phyloP scores from a whole-genome alignment of 2,888 invertebrate genomes.

The Unio pictorum region DNA sequence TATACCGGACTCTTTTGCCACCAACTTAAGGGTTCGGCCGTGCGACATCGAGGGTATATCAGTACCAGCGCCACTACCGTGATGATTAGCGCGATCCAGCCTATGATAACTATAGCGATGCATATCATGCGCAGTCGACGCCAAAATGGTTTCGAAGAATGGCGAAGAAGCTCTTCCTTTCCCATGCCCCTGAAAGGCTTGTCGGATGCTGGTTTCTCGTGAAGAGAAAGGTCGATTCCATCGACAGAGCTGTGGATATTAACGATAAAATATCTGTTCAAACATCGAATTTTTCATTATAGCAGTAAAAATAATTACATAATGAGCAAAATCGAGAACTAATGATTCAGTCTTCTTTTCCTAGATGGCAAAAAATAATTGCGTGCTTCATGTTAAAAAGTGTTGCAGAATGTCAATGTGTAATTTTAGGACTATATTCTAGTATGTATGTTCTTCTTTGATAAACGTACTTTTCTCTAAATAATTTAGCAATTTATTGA shows the following conservation, averaged over 20 bases:
- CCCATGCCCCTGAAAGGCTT: constrained; percentile 64
- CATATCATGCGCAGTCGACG: constrained; percentile 58
- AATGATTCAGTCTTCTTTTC: too few species aligned
- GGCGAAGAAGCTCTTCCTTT: constrained; percentile 65
- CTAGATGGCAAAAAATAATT: too few species aligned
- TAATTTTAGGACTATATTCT: too few species aligned
- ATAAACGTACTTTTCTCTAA: too few species aligned
- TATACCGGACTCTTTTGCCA: constrained; percentile 63
- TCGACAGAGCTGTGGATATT: constrained; percentile 9
- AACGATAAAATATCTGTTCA: too few species aligned
- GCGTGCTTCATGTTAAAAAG: too few species aligned
- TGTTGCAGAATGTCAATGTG: too few species aligned
- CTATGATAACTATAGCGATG: constrained; percentile 50
- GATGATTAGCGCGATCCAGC: constrained; percentile 65
- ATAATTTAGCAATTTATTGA: too few species aligned
- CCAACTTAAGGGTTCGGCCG: constrained; percentile 51
- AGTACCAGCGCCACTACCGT: constrained; percentile 65
- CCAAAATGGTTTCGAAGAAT: constrained; percentile 65
- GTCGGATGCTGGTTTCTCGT: constrained; percentile 7
- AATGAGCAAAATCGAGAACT: too few species aligned
- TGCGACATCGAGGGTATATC: constrained; percentile 56
- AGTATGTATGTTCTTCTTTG: too few species aligned
- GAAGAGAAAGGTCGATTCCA: constrained; percentile 14
- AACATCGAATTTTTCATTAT: too few species aligned
- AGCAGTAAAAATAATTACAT: too few species aligned